A percentile compares a stretch with the other conserved stretches of the same genome.
Conservation (phyloP, 2,113 vertebrate genomes). For the Ammospiza caudacuta region DNA sequence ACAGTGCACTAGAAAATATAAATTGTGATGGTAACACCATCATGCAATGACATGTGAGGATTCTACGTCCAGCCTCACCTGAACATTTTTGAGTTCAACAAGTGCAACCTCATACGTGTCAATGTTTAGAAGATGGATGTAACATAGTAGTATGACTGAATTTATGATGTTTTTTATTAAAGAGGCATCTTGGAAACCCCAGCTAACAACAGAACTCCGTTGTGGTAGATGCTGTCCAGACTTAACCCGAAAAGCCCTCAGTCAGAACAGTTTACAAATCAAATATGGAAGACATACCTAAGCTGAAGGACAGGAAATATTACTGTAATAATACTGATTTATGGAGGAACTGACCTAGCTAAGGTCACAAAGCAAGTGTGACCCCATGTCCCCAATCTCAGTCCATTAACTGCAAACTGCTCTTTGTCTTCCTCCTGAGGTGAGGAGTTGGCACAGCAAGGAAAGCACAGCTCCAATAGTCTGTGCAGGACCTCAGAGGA, state of each 20-base stretch:
- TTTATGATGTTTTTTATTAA: slow-evolving; percentile 25
- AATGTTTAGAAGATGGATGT: not conserved
- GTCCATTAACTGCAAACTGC: not conserved
- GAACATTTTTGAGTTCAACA: not conserved
- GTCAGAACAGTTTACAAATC: slow-evolving; percentile 60
- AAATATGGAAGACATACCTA: slow-evolving; percentile 14
- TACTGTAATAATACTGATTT: slow-evolving; percentile 52
- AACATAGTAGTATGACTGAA: not conserved
- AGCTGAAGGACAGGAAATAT: slow-evolving; percentile 48
- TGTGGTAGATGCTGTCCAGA: slow-evolving; percentile 34
- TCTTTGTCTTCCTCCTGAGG: not conserved
- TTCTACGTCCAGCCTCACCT: not conserved
- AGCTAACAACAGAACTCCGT: not conserved
- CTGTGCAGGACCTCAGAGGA: not conserved
- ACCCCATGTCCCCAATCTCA: not conserved
- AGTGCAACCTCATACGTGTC: not conserved
- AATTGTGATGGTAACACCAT: not conserved
- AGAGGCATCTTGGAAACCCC: not conserved
- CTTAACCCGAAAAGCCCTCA: slow-evolving; percentile 8
- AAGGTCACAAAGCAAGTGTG: slow-evolving; percentile 30
- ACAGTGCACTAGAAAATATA: not conserved
- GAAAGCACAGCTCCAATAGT: not conserved
- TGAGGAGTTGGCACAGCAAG: not conserved
- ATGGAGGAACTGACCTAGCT: slow-evolving; percentile 31
- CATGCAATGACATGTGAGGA: not conserved